Conservation (phyloP, 1,140 invertebrate species). For the Leptopilina clavipes region DNA sequence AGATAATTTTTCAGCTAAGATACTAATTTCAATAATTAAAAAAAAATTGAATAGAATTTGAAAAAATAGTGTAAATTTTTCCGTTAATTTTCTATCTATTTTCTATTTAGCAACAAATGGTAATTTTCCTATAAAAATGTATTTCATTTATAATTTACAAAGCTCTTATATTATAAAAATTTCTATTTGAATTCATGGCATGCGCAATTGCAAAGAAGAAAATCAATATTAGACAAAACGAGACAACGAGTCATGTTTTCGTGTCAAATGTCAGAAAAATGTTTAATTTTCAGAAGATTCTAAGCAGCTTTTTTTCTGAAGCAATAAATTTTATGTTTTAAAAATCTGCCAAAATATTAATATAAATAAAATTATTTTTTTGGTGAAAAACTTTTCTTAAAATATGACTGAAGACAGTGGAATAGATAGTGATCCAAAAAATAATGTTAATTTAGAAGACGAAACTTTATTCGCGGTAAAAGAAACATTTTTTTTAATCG, state of each 20-base stretch:
- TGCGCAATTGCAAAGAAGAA: slow-evolving; percentile 42
- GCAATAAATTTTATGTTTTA: not conserved
- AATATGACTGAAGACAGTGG: slow-evolving; percentile 79
- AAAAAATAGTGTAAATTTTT: no score
- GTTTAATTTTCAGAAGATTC: not conserved
- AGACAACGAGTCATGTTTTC: not conserved
- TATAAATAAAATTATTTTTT: not conserved
- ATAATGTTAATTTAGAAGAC: slow-evolving; percentile 67
- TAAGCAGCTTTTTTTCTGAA: not conserved
- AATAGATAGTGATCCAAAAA: slow-evolving; percentile 79
- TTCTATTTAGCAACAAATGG: no score
- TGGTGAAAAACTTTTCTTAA: not conserved
- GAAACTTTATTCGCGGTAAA: slow-evolving; percentile 74
- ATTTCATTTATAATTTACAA: not conserved
- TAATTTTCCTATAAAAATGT: no score
- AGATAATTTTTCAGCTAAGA: no score
- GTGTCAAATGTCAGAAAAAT: not conserved
- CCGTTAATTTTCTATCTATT: no score
- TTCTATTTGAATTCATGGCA: slow-evolving; percentile 14
- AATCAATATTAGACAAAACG: slow-evolving; percentile 58
- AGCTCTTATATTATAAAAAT: no score
- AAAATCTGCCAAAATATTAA: not conserved
- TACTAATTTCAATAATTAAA: no score
- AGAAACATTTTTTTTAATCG: not conserved
- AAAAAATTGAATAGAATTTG: no score